These are phyloP conservation scores for Hozukius guyotensis DNA, from an alignment of 2,797 vertebrate genomes.

Conservation along the genomic window DNA sequence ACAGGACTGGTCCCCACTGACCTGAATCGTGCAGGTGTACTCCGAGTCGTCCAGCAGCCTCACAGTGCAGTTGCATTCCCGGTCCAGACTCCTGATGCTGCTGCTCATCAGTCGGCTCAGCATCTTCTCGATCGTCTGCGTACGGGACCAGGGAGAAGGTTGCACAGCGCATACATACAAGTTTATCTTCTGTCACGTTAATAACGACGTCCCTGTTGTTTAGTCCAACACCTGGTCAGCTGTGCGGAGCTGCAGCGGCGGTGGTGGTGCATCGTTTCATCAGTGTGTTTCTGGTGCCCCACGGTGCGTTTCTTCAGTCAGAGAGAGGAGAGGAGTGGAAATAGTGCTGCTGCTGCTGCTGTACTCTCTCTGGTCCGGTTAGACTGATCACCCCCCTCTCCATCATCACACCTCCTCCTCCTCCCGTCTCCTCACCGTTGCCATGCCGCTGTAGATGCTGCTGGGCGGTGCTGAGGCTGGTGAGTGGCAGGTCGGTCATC, in stretches of 20 bases:
- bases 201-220: slow-evolving; percentile 54
- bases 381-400: slow-evolving; percentile 18
- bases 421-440: slow-evolving; percentile 39
- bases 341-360: slow-evolving; percentile 5
- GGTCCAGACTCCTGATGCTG: slow-evolving; percentile 96
- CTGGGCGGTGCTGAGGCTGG: slow-evolving; percentile 47
- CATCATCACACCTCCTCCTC: slow-evolving; percentile 52
- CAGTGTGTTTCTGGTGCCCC: slow-evolving; percentile 14
- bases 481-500: slow-evolving; percentile 51
- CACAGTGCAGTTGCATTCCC: slow-evolving; percentile 96
- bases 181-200: slow-evolving; percentile 60
- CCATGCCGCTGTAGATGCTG: slow-evolving; percentile 55
- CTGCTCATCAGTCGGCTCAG: slow-evolving; percentile 97
- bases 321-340: neutral
- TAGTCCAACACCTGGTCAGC: slow-evolving; percentile 71
- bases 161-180: slow-evolving; percentile 55
- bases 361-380: slow-evolving; percentile 51
- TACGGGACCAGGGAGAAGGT: slow-evolving; percentile 69
- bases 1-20: slow-evolving; percentile 76
- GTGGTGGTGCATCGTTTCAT: slow-evolving; percentile 68
- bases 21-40: slow-evolving; percentile 97
- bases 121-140: slow-evolving; percentile 87
- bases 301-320: slow-evolving; percentile 34
- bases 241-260: slow-evolving; percentile 39
- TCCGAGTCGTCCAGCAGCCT: slow-evolving; percentile 96